phyloP scores from a whole-genome alignment of 2,888 invertebrate species.

The Antitype chi region DNA sequence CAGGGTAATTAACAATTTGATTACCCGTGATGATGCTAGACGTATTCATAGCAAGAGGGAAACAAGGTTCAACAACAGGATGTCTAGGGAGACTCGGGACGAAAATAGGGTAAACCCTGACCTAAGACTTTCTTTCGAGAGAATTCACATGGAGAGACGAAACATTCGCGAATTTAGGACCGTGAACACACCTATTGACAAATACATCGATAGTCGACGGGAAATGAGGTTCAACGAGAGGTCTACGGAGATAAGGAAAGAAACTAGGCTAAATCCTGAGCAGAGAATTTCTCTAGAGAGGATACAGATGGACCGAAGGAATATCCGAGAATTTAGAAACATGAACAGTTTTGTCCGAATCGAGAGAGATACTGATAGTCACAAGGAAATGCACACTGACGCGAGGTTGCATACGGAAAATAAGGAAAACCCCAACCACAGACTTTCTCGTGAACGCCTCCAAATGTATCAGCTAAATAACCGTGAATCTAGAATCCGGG shows the following conservation, averaged over 20 bases:
- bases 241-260: background rate
- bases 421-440: conserved; percentile 31
- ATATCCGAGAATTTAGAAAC: conserved; percentile 23
- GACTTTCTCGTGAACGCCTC: conserved; percentile 24
- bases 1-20: conserved; percentile 20
- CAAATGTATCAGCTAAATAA: conserved; percentile 31
- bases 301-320: conserved; percentile 10
- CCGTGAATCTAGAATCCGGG: conserved; percentile 34
- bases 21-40: conserved; percentile 6
- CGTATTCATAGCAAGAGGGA: conserved; percentile 15
- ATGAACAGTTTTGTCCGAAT: conserved; percentile 6
- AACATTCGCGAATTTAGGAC: conserved; percentile 36
- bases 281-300: conserved; percentile 12
- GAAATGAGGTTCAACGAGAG: conserved; percentile 18
- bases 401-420: background rate
- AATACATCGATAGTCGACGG: conserved; percentile 7
- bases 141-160: conserved; percentile 7
- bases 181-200: conserved; percentile 17
- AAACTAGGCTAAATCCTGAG: conserved; percentile 24
- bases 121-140: conserved; percentile 4
- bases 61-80: conserved; percentile 7
- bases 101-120: conserved; percentile 2
- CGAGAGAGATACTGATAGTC: conserved; percentile 23
- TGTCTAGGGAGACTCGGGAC: conserved; percentile 15
- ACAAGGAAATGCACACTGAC: conserved; percentile 4